Conservation (phyloP, 2,888 invertebrate genomes). For the Incurvaria masculella region DNA sequence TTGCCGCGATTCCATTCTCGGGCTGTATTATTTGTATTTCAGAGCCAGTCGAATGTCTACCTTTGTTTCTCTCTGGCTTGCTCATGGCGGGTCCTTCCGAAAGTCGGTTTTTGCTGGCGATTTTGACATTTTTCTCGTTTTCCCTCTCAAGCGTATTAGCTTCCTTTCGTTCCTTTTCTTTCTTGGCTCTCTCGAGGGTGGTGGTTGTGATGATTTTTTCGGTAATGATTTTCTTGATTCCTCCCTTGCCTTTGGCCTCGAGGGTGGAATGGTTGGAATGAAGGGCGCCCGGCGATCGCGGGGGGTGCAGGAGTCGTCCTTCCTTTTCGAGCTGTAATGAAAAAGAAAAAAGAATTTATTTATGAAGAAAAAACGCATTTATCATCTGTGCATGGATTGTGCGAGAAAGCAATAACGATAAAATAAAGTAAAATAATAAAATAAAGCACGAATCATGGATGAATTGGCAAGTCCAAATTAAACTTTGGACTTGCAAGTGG, state of each 20-base stretch:
- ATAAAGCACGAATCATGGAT: conserved; percentile 3
- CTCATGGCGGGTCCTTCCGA: conserved; percentile 30
- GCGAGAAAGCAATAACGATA: conserved; percentile 1
- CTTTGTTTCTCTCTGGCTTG: conserved; percentile 35
- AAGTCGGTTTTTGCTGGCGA: conserved; percentile 35
- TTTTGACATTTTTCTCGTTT: conserved; percentile 46
- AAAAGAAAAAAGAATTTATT: conserved; percentile 8
- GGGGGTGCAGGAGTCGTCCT: conserved; percentile 42
- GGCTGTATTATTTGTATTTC: conserved; percentile 44
- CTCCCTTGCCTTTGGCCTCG: conserved; percentile 44
- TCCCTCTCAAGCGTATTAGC: conserved; percentile 44
- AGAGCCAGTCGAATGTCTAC: conserved; percentile 34
- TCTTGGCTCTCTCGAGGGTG: conserved; percentile 46
- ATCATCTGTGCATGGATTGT: not conserved
- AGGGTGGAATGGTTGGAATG: conserved; percentile 46
- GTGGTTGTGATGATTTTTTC: conserved; percentile 47
- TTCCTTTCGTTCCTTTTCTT: conserved; percentile 37
- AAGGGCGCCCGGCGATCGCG: conserved; percentile 42
- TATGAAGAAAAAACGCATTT: not conserved
- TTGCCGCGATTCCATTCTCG: conserved; percentile 35
- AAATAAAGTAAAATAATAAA: conserved; percentile 4
- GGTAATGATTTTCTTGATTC: conserved; percentile 49
- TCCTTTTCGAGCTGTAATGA: conserved; percentile 51
- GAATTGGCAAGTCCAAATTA: too few relatives aligned
- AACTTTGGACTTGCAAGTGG: too few relatives aligned